A percentile compares a stretch with the other conserved stretches of the same genome.
phyloP scores from a whole-genome alignment of 2,797 vertebrate species.

The Knipowitschia caucasica region DNA sequence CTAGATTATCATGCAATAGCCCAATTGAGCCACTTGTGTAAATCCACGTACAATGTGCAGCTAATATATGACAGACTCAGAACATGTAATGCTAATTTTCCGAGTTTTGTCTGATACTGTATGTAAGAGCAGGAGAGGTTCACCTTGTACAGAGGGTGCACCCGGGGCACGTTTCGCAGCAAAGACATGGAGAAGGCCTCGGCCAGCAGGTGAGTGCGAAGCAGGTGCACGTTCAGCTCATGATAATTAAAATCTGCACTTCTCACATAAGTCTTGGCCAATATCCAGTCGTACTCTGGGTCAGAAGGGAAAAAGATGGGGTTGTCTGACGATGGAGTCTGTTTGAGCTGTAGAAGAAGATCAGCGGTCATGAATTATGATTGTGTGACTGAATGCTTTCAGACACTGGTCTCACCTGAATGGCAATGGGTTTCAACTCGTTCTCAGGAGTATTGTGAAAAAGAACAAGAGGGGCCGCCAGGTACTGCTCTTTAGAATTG shows the following conservation, averaged over 20 bases:
- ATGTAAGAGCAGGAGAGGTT: background rate
- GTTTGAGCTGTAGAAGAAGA: constrained; percentile 50
- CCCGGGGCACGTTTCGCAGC: constrained; percentile 35
- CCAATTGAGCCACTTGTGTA: background rate
- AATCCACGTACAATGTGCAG: background rate
- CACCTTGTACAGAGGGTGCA: constrained; percentile 1
- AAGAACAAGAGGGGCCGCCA: too few relatives aligned
- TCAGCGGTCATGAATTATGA: too few relatives aligned
- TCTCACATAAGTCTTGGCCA: constrained; percentile 62
- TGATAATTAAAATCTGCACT: constrained; percentile 58
- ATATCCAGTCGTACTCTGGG: constrained; percentile 60
- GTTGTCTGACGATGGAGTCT: constrained; percentile 62
- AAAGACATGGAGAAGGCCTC: constrained; percentile 75
- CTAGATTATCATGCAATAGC: background rate
- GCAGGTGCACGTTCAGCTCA: constrained; percentile 55
- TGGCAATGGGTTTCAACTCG: too few relatives aligned
- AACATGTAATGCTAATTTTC: too few relatives aligned
- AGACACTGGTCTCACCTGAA: too few relatives aligned
- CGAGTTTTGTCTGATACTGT: too few relatives aligned
- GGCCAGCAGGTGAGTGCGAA: constrained; percentile 74
- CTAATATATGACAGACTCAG: background rate
- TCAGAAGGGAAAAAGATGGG: constrained; percentile 62
- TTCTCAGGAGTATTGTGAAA: too few relatives aligned
- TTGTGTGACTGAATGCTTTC: too few relatives aligned
- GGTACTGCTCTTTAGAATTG: too few relatives aligned